These are phyloP conservation scores for Anolis carolinensis DNA, from an alignment of 2,113 vertebrate species.

Conservation along the genomic window DNA sequence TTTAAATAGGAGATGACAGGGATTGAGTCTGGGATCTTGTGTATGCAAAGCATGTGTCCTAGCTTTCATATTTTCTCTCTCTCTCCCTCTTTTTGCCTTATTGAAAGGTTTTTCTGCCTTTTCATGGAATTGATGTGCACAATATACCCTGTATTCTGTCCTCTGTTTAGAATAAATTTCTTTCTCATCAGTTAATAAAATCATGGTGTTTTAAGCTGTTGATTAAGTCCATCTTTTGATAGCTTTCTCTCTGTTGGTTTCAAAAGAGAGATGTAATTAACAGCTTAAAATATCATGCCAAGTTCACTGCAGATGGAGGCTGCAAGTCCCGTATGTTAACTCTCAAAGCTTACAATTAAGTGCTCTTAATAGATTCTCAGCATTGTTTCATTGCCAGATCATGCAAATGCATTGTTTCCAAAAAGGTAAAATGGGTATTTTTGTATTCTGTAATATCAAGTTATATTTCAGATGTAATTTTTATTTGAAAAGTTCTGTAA, in stretches of 20 bases:
- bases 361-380: constrained; percentile 63
- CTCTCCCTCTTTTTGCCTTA: too few relatives aligned
- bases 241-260: not conserved
- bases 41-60: not conserved
- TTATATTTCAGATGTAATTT: constrained; percentile 85
- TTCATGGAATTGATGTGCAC: not conserved
- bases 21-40: not conserved
- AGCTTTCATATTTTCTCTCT: not conserved
- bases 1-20: not conserved
- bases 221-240: constrained; percentile 2
- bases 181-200: not conserved
- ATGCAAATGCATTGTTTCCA: constrained; percentile 72
- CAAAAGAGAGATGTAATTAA: too few relatives aligned
- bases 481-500: constrained; percentile 78
- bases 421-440: constrained; percentile 78
- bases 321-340: constrained; percentile 25
- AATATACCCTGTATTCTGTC: too few relatives aligned
- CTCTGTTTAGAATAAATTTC: not conserved
- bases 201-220: constrained; percentile 23
- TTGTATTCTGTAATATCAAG: constrained; percentile 81
- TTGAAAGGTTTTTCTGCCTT: not conserved
- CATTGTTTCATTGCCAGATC: constrained; percentile 68
- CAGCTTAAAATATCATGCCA: too few relatives aligned
- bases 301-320: constrained; percentile 28
- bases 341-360: constrained; percentile 47